These are phyloP conservation scores for Axis porcinus DNA, from an alignment of 2,113 vertebrate species.

Conservation along the genomic window DNA sequence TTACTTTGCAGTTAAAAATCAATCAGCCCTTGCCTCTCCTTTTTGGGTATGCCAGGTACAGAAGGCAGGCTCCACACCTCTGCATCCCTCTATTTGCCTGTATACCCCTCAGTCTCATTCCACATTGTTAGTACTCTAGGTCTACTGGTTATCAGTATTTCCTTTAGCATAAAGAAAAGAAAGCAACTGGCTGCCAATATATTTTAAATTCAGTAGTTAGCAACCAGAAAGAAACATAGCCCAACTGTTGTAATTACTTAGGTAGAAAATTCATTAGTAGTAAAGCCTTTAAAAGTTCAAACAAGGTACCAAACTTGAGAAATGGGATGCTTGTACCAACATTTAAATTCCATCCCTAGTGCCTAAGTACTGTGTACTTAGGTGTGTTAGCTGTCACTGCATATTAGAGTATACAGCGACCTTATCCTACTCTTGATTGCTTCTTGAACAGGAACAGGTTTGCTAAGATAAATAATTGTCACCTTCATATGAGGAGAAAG, in stretches of 20 bases:
- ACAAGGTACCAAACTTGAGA: neutral
- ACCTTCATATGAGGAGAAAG: neutral
- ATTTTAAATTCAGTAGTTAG: constrained; percentile 29
- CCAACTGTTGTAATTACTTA: neutral
- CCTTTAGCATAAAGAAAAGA: neutral
- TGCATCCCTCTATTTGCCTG: neutral
- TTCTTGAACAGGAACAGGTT: constrained; percentile 42
- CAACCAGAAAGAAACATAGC: neutral
- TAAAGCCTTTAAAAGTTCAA: neutral
- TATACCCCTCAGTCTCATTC: neutral
- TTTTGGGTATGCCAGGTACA: neutral
- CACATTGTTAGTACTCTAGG: neutral
- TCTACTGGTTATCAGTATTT: neutral
- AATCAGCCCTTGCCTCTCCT: constrained; percentile 15
- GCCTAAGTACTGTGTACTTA: neutral
- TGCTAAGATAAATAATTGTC: constrained; percentile 30
- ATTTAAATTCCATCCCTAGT: neutral
- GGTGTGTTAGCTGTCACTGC: neutral
- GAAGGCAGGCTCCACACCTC: neutral
- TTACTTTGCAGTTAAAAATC: constrained; percentile 61
- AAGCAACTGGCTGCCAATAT: neutral
- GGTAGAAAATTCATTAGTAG: neutral
- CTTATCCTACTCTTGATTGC: neutral
- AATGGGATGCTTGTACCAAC: neutral
- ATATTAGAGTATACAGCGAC: constrained; percentile 1